Conservation (phyloP, 1,140 invertebrate genomes). For the Penaeus chinensis region DNA sequence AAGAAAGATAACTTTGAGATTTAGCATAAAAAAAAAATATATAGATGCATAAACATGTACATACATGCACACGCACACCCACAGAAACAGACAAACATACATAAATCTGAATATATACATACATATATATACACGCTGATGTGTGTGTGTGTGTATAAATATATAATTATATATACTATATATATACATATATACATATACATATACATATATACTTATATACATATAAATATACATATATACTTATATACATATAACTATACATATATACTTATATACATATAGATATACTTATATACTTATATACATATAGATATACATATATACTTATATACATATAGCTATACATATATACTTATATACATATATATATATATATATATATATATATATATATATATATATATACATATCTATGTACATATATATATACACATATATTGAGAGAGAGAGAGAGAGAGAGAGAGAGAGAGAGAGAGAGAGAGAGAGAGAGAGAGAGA, state of each 20-base stretch:
- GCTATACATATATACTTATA: no score
- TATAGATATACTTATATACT: background rate
- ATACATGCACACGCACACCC: background rate
- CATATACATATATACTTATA: background rate
- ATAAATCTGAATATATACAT: background rate
- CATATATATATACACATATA: background rate
- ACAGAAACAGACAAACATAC: background rate
- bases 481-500: constrained; percentile 23
- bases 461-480: constrained; percentile 3
- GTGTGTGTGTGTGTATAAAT: background rate
- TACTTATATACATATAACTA: constrained; percentile 6
- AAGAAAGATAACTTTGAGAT: no score
- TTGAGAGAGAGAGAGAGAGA: constrained; percentile 22
- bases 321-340: background rate
- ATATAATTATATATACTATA: constrained; percentile 12
- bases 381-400: background rate
- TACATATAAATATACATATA: background rate
- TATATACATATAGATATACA: background rate
- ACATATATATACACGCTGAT: background rate
- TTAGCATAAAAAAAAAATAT: no score
- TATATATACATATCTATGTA: constrained; percentile 12
- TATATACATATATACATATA: constrained; percentile 18
- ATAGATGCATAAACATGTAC: background rate
- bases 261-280: constrained; percentile 10
- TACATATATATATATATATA: no score